These are phyloP conservation scores for Deladenus siricidicola DNA, from an alignment of 2,888 invertebrate species.

Conservation along the genomic window DNA sequence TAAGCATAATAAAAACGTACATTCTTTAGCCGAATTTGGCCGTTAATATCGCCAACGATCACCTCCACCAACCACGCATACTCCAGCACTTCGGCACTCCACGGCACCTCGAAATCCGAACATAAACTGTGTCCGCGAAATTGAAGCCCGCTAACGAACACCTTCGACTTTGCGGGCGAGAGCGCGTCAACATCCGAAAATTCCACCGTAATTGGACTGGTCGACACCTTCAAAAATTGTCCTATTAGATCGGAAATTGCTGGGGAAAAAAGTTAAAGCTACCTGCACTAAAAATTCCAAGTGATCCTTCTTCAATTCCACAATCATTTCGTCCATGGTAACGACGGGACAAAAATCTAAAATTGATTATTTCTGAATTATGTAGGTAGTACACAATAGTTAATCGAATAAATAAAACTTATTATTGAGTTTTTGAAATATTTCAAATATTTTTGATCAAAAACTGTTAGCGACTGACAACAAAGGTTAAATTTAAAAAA, in stretches of 20 bases:
- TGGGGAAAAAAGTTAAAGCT: no score
- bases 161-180: constrained; percentile 54
- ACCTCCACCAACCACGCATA: constrained; percentile 93
- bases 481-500: neutral
- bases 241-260: no score
- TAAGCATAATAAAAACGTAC: neutral
- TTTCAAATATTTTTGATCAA: no score
- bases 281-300: constrained; percentile 84
- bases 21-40: constrained; percentile 67
- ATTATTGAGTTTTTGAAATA: no score
- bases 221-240: constrained; percentile 20
- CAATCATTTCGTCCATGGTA: constrained; percentile 63
- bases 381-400: neutral
- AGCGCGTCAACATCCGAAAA: constrained; percentile 9
- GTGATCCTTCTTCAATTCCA: constrained; percentile 92
- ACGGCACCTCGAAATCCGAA: constrained; percentile 76
- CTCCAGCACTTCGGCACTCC: constrained; percentile 88
- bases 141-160: constrained; percentile 64
- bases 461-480: no score
- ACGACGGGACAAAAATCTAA: constrained; percentile 28
- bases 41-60: constrained; percentile 83
- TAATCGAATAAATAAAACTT: no score
- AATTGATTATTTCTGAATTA: neutral
- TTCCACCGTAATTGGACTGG: constrained; percentile 28
- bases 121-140: constrained; percentile 91